A percentile compares a stretch with the other conserved stretches of the same genome.
Evolutionary conservation across 2,113 vertebrate species (phyloP).

Genomic region (Benitochromis conjunctus): DNA sequence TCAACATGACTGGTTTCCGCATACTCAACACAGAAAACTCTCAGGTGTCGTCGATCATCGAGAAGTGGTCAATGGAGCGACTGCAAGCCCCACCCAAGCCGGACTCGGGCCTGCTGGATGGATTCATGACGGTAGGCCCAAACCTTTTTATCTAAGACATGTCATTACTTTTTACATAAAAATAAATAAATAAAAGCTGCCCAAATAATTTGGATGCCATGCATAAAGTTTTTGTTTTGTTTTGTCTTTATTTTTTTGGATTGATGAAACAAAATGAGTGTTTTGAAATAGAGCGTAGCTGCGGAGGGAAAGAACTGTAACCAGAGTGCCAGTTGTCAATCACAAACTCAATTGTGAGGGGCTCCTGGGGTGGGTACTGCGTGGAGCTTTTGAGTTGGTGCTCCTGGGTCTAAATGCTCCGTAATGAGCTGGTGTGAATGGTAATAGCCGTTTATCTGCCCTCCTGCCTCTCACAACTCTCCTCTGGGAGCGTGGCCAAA

Average conservation of each 20-base stretch:
- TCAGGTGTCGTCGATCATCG: constrained; percentile 95
- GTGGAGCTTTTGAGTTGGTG: constrained; percentile 17
- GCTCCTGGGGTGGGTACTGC: constrained; percentile 9
- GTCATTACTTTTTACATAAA: background rate
- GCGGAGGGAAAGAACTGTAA: background rate
- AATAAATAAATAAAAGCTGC: background rate
- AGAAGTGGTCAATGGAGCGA: constrained; percentile 98
- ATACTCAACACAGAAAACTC: constrained; percentile 94
- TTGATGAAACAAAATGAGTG: background rate
- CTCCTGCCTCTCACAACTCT: constrained; percentile 62
- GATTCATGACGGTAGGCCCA: constrained; percentile 94
- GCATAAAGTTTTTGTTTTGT: background rate
- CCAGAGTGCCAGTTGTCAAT: constrained; percentile 29
- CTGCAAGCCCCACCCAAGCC: constrained; percentile 96
- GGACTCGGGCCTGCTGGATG: constrained; percentile 96
- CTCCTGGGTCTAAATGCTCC: constrained; percentile 62
- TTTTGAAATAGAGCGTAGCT: background rate
- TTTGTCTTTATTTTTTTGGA: background rate
- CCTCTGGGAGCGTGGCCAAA: constrained; percentile 71
- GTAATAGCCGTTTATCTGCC: constrained; percentile 71
- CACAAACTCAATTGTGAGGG: background rate
- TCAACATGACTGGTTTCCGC: constrained; percentile 98
- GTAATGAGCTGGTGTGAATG: constrained; percentile 65
- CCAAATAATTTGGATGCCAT: background rate
- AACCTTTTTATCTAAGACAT: background rate